These are phyloP conservation scores for Enteromius fasciolatus DNA, from an alignment of 2,797 vertebrate genomes.

Conservation along the genomic window DNA sequence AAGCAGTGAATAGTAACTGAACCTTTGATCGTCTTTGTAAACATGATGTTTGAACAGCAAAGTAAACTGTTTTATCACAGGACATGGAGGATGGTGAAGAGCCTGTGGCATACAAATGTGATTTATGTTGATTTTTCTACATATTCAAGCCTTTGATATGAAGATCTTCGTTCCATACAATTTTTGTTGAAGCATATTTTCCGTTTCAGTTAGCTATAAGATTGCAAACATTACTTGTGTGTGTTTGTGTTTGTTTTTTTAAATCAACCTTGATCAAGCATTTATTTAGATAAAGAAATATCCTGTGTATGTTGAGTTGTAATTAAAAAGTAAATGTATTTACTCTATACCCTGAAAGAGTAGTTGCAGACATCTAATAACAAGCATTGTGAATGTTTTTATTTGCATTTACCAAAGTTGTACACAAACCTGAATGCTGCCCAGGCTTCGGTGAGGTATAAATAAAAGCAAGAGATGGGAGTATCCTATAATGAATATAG, in stretches of 20 bases:
- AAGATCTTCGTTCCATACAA: not conserved
- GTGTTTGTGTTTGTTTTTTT: not conserved
- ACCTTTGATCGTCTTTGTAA: not conserved
- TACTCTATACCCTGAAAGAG: not conserved
- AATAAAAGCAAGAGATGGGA: too few relatives aligned
- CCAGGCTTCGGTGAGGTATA: not conserved
- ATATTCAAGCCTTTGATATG: not conserved
- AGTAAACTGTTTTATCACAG: not conserved
- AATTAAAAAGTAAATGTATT: not conserved
- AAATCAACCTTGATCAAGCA: too few relatives aligned
- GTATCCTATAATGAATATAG: not conserved
- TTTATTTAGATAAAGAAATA: not conserved
- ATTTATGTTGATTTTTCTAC: not conserved
- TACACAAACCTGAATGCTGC: not conserved
- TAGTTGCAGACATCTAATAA: not conserved
- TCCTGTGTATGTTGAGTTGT: not conserved
- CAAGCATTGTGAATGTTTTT: not conserved
- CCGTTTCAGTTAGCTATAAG: not conserved
- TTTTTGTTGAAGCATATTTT: not conserved
- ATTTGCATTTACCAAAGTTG: not conserved
- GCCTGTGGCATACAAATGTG: not conserved
- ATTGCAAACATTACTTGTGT: not conserved
- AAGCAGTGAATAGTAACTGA: not conserved
- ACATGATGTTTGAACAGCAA: constrained; percentile 4
- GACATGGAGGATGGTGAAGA: not conserved